A percentile compares a stretch with the other conserved stretches of the same genome.
phyloP scores from a whole-genome alignment of 64 coral and sea anemone genomes.

The Montipora efflorescens region DNA sequence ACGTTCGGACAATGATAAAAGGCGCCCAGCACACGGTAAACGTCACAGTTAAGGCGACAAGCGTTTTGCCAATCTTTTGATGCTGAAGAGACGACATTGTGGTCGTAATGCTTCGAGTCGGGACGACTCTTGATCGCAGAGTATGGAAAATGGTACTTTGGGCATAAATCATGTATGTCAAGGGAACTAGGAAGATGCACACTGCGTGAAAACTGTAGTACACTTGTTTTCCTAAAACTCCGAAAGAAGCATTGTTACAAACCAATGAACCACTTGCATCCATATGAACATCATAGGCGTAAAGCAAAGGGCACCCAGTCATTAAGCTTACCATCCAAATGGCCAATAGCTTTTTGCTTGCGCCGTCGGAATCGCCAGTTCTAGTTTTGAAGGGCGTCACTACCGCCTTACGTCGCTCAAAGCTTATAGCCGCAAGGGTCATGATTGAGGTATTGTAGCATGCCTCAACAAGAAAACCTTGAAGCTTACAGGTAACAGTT shows the following conservation, averaged over 20 bases:
- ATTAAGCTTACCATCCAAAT: background rate
- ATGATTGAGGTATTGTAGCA: constrained; percentile 57
- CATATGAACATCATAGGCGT: constrained; percentile 5
- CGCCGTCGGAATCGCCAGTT: background rate
- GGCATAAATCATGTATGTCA: constrained; percentile 10
- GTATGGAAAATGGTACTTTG: constrained; percentile 20
- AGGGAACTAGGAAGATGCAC: constrained; percentile 34
- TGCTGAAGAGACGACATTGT: background rate
- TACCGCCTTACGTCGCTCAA: constrained; percentile 47
- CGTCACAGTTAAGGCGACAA: constrained; percentile 22
- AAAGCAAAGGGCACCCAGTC: constrained; percentile 35
- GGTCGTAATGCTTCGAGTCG: background rate
- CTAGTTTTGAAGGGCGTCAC: background rate
- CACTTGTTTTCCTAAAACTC: constrained; percentile 43
- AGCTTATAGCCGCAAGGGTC: constrained; percentile 49
- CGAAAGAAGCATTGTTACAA: constrained; percentile 27
- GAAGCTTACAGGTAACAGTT: constrained; percentile 31
- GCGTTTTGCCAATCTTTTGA: constrained; percentile 15
- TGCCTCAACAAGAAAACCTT: constrained; percentile 38
- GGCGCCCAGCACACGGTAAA: constrained; percentile 54
- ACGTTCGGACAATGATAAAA: constrained; percentile 44
- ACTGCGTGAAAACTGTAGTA: constrained; percentile 48
- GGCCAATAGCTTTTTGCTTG: background rate
- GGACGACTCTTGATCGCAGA: background rate
- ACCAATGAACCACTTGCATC: background rate